Base-by-base conservation (phyloP, 1,140 invertebrate species). In the Lineus longissimus region DNA sequence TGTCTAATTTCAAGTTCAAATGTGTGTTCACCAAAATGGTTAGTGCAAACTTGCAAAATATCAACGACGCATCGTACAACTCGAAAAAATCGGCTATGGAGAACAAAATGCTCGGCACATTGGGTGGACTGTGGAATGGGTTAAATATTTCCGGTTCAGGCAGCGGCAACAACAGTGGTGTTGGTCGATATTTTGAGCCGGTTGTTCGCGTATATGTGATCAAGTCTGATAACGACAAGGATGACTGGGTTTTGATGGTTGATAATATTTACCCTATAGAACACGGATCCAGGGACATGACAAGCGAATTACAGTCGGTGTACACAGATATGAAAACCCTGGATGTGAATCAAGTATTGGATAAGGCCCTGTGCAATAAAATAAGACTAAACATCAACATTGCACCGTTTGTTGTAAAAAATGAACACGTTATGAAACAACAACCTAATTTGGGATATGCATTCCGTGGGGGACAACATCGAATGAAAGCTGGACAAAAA, bases 191-290 rank as follows among this genome's bases (percentile, higher is more conserved):
- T 51, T 51, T 51, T n/a, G 47, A 51, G 47, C 47, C 47, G n/a
- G 47, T 51, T 51, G 47, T 51, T 51, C 47, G 47, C 47, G 47
- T 51, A n/a, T 51, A 51, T 27, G 47, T 51, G 47, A 51, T 51
- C 6, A 51, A 51, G 25, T 51, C 47, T 7, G 47, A 51, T 27
- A 51, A 51, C n/a, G 47, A 51, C 25, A 51, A 51, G n/a, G 47
- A 51, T n/a, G 47, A 51, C n/a, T 51, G 47, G 47, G 47, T 51
- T 6, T n/a, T 51, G 47, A 51, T 51, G 47, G 25, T 51, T 23
- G 47, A 51, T 27, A 51, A 51, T 51, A 51, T 51, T 7, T 51
- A 51, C n/a, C 47, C 47, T 7, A 51, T 51, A 7, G 47, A 51
- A 51, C 47, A 51, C 6, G n/a, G 47, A 7, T 7, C 47, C 25